These are phyloP conservation scores for Ormyrus nitidulus DNA, from an alignment of 2,888 invertebrate species.

Conservation along the genomic window DNA sequence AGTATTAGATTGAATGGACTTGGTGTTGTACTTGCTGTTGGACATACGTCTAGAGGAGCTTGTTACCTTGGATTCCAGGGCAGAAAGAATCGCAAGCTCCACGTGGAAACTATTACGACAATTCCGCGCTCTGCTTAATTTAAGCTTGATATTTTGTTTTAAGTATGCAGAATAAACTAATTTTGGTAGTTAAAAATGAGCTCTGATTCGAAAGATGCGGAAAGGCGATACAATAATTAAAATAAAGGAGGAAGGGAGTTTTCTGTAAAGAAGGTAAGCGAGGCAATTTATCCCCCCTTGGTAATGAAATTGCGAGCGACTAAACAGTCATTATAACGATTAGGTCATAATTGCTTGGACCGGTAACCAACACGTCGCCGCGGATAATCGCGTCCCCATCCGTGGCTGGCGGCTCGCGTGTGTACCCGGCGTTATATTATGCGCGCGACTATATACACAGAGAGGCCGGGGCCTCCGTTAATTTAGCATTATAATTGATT, in stretches of 20 bases:
- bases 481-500: slow-evolving; percentile 72
- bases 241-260: not conserved
- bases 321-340: slow-evolving; percentile 72
- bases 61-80: slow-evolving; percentile 55
- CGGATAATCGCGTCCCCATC: slow-evolving; percentile 62
- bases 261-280: not conserved
- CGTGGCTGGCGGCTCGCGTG: slow-evolving; percentile 6
- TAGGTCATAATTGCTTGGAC: slow-evolving; percentile 70
- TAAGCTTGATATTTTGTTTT: too few relatives aligned
- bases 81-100: not conserved
- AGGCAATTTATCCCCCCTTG: slow-evolving; percentile 37
- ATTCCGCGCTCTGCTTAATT: not conserved
- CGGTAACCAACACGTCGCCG: slow-evolving; percentile 65
- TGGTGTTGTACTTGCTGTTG: slow-evolving; percentile 72
- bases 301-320: slow-evolving; percentile 72
- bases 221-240: too few relatives aligned
- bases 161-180: too few relatives aligned
- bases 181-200: too few relatives aligned
- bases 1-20: slow-evolving; percentile 75
- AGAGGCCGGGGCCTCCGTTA: slow-evolving; percentile 63
- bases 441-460: slow-evolving; percentile 56
- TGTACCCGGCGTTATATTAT: slow-evolving; percentile 19
- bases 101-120: too few relatives aligned
- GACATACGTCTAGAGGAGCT: slow-evolving; percentile 69
- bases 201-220: too few relatives aligned